These are phyloP conservation scores for Heliconius erato DNA, from an alignment of 2,888 invertebrate genomes.

Conservation along the genomic window DNA sequence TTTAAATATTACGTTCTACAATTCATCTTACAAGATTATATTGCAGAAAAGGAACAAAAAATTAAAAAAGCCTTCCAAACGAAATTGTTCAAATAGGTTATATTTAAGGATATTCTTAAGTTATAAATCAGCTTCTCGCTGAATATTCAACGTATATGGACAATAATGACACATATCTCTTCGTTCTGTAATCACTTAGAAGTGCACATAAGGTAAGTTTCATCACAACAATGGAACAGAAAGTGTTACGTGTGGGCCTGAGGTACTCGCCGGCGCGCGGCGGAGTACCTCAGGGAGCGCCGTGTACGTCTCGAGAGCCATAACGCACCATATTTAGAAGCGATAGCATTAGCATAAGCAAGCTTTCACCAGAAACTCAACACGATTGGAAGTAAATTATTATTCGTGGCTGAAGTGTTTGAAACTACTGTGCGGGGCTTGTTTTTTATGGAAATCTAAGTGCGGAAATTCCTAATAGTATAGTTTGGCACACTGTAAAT, in stretches of 20 bases:
- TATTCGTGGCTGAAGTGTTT: not conserved
- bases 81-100: too few relatives aligned
- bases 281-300: not conserved
- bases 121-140: too few relatives aligned
- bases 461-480: too few relatives aligned
- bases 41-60: too few relatives aligned
- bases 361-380: slow-evolving; percentile 38
- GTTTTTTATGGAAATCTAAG: not conserved
- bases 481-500: too few relatives aligned
- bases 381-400: slow-evolving; percentile 16
- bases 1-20: too few relatives aligned
- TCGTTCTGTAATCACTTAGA: not conserved
- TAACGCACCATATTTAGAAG: slow-evolving; percentile 33
- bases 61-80: too few relatives aligned
- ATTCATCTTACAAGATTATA: too few relatives aligned
- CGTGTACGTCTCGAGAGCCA: slow-evolving; percentile 17
- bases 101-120: too few relatives aligned
- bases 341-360: slow-evolving; percentile 36
- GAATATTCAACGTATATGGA: too few relatives aligned
- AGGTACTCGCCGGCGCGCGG: too few relatives aligned
- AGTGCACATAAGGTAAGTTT: not conserved
- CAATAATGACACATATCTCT: not conserved
- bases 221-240: slow-evolving; percentile 9
- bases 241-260: not conserved
- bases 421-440: not conserved